Base-by-base conservation (phyloP, 2,888 invertebrate species). In the Acrobasis suavella region DNA sequence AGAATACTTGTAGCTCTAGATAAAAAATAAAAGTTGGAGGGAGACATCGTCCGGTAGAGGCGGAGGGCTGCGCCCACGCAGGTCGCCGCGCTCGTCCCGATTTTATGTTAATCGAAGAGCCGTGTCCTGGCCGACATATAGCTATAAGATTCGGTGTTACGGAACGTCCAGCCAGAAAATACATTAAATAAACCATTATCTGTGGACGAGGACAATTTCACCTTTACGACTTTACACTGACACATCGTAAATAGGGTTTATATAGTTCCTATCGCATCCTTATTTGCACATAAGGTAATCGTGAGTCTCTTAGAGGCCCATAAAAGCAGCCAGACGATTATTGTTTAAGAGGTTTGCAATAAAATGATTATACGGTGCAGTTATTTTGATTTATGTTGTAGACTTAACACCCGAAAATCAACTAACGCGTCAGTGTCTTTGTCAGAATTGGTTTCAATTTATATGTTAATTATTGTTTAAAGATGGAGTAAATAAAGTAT, bases 81-180 rank as follows among this genome's bases (percentile, higher is more conserved):
- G 76, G 73, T 76, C 75, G 58, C 15, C 54, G 68, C 71, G 76
- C 74, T 76, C 78, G 81, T 72, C 77, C 87, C 83, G 80, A 87
- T 86, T 91, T 92, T 91, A 92, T 92, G 92, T 89, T 92, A 91
- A 92, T 92, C 92, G 92, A 92, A 92, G 87, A 91, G 82, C 85
- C 91, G 79, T 92, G 92, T 92, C 87, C 82, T 73, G 77, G 69
- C 69, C 77, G 79, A 76, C 76, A 78, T 77, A 77, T 80, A 83
- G 42, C 56, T 16, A 56, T 56, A 72, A 80, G 80, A 81, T 80
- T 82, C 75, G 80, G 82, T 80, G 80, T 83, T 80, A 77, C 82
- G 79, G 78, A 81, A 81, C 76, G 76, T 73, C 70, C 77, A 78
- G 72, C 74, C 76, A 78, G 72, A 78, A 60, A 78, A 81, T 81